Conservation (phyloP, 2,113 vertebrate genomes). For the Brevimyrus niger region DNA sequence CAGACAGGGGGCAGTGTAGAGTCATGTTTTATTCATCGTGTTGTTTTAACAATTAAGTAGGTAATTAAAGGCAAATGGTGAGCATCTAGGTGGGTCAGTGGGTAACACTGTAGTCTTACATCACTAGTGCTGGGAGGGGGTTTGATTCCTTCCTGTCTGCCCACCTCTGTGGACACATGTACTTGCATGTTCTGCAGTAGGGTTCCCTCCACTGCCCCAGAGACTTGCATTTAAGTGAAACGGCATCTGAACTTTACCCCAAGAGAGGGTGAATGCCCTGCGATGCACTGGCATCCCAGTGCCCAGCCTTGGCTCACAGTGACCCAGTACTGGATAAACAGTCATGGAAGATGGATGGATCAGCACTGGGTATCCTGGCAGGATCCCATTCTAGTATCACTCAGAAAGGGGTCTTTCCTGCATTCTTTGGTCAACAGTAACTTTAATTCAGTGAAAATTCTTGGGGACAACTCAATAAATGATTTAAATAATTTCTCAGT, state of each 20-base stretch:
- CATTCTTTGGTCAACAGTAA: not conserved
- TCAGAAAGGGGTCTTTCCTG: not conserved
- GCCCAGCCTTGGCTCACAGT: not conserved
- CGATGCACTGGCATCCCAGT: not conserved
- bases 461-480: not conserved
- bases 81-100: not conserved
- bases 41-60: not conserved
- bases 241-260: not conserved
- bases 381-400: not conserved
- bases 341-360: not conserved
- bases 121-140: not conserved
- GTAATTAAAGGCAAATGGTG: not conserved
- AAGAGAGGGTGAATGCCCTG: not conserved
- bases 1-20: not conserved
- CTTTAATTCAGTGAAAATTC: not conserved
- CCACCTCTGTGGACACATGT: not conserved
- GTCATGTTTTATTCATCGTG: not conserved
- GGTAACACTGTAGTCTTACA: not conserved
- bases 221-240: not conserved
- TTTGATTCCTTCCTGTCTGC: not conserved
- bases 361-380: not conserved
- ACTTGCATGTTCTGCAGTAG: not conserved
- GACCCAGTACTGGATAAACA: not conserved
- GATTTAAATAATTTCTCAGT: not conserved
- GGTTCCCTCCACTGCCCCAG: not conserved